These are phyloP conservation scores for Hymenochirus boettgeri DNA, from an alignment of 2,113 vertebrate genomes.

Conservation along the genomic window DNA sequence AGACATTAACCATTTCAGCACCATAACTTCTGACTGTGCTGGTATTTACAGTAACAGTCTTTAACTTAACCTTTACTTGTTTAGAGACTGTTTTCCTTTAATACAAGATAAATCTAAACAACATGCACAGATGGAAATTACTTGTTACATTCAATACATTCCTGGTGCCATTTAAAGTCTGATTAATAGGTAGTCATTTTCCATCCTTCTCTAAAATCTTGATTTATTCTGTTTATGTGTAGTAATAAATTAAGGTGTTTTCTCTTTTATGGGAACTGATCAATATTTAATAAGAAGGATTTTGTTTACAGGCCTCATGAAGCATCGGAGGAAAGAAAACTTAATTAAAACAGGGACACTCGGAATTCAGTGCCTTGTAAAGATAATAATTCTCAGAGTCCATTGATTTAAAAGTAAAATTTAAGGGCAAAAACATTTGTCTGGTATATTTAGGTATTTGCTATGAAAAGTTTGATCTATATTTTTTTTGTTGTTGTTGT, in stretches of 20 bases:
- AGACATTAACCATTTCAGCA: too few relatives aligned
- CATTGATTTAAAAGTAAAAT: background rate
- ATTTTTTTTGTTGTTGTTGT: too few relatives aligned
- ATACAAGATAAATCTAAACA: constrained; percentile 4
- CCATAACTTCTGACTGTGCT: too few relatives aligned
- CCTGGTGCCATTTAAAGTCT: constrained; percentile 24
- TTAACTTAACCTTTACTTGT: too few relatives aligned
- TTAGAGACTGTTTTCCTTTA: too few relatives aligned
- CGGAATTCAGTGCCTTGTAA: background rate
- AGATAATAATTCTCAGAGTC: constrained; percentile 10
- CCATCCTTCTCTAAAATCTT: constrained; percentile 23
- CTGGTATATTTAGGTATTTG: too few relatives aligned
- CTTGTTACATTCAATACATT: constrained; percentile 16
- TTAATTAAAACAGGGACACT: constrained; percentile 38
- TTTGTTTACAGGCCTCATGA: constrained; percentile 31
- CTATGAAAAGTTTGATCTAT: too few relatives aligned
- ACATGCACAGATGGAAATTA: constrained; percentile 4
- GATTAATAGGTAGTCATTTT: constrained; percentile 36
- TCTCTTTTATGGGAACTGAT: constrained; percentile 29
- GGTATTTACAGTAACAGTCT: too few relatives aligned
- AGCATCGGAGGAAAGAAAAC: constrained; percentile 33
- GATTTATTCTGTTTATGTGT: constrained; percentile 32
- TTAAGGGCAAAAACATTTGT: too few relatives aligned
- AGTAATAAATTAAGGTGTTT: constrained; percentile 40
- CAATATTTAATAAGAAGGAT: constrained; percentile 44